A percentile compares a stretch with the other conserved stretches of the same genome.
These are phyloP conservation scores for Resseliella maxima DNA, from an alignment of 2,888 invertebrate species.

Conservation along the genomic window DNA sequence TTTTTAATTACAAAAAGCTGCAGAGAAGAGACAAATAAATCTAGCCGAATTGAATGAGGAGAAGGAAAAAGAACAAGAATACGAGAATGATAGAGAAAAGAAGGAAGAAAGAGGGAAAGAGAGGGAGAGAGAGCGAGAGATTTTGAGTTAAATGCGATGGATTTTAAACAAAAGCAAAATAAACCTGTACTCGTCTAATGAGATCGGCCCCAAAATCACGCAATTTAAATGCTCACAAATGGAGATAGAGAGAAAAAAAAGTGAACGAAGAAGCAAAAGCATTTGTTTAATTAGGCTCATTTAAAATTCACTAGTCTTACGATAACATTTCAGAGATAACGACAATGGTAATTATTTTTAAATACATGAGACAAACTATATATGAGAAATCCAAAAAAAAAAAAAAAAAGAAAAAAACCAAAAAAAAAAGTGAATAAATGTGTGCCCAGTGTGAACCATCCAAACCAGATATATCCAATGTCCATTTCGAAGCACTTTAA, in stretches of 20 bases:
- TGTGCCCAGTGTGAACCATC: too few species aligned
- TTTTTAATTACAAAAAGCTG: slow-evolving; percentile 8
- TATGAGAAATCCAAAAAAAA: not conserved
- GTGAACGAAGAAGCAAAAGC: not conserved
- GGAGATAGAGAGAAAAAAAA: not conserved
- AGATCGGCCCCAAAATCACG: not conserved
- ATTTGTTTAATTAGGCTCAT: slow-evolving; percentile 14
- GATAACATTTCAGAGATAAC: slow-evolving; percentile 3
- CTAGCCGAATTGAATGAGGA: not conserved
- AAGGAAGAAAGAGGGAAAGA: not conserved
- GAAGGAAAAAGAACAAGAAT: not conserved
- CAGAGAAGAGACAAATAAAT: not conserved
- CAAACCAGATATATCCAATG: not conserved
- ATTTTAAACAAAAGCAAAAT: not conserved
- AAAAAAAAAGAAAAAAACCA: too few species aligned
- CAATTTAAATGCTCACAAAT: not conserved
- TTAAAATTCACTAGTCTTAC: slow-evolving; percentile 34
- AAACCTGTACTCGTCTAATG: slow-evolving; percentile 8
- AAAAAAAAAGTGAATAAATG: too few species aligned
- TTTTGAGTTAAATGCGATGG: not conserved
- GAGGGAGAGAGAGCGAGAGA: not conserved
- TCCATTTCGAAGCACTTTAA: not conserved
- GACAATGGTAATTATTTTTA: slow-evolving; percentile 3
- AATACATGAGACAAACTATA: not conserved
- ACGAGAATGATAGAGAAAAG: not conserved